phyloP scores from a whole-genome alignment of 2,113 vertebrate species.

The Embiotoca jacksoni region DNA sequence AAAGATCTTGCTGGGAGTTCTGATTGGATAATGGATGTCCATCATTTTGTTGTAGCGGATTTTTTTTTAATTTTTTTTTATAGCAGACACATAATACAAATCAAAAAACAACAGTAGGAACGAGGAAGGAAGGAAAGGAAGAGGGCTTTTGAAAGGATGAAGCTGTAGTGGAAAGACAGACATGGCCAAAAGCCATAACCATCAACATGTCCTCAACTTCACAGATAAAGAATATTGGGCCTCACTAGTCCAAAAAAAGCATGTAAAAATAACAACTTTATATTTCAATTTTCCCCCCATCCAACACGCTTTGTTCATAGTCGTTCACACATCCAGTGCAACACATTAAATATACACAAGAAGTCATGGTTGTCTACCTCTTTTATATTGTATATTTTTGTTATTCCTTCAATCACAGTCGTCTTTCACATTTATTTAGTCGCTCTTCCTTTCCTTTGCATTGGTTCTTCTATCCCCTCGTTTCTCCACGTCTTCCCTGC shows the following conservation, averaged over 20 bases:
- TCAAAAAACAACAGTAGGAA: not conserved
- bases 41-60: not conserved
- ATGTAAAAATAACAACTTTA: too few species aligned
- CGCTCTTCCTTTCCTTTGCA: conserved; percentile 1
- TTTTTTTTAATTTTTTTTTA: too few species aligned
- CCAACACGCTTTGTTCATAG: too few species aligned
- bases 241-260: too few species aligned
- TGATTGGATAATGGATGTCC: not conserved
- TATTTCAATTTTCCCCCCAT: too few species aligned
- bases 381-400: not conserved
- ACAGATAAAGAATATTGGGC: not conserved
- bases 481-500: conserved; percentile 6
- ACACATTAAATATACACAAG: too few species aligned
- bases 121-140: too few species aligned
- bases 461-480: not conserved
- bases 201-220: too few species aligned
- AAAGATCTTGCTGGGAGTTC: not conserved
- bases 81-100: not conserved
- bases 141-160: not conserved
- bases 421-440: not conserved
- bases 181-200: not conserved
- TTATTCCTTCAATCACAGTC: not conserved
- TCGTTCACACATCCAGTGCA: too few species aligned
- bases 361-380: not conserved
- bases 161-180: conserved; percentile 7